Base-by-base conservation (phyloP, 2,113 vertebrate species). In the Phrynocephalus versicolor region DNA sequence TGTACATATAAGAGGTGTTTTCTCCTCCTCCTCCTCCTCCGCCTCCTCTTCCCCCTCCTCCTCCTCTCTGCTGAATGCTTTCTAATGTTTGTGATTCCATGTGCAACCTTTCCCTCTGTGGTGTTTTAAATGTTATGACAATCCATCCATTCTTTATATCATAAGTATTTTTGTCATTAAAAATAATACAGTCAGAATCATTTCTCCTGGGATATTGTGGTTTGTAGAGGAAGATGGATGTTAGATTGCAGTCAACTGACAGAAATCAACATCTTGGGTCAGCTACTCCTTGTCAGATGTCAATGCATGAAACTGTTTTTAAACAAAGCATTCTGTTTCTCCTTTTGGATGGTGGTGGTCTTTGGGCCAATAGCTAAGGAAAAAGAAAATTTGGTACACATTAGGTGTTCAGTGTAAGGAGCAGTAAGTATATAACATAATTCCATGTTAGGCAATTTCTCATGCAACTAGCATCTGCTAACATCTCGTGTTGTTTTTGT, bases 221-320 rank as follows among this genome's bases (percentile, higher is more conserved):
- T 92, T 90, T 82, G 91, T 90, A 83, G 30, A 51, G 57, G 83
- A 82, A 82, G 88, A 41, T 79, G 0, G 18, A 85, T 74, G 6
- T 64, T 27, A 64, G 69, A 71, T 90, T 85, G 86, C 89, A 81
- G 84, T 14, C 55, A 71, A 55, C 74, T 84, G 23, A 16, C 87
- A 89, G 86, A 73, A 92, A 90, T 86, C 86, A 57, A 41, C 41
- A 67, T 90, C 58, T 37, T 7, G 51, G n/a, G 12, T 81, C 73
- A 86, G 35, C 33, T 37, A 81, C 65, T 64, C 80, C 88, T 72
- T 84, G 77, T 45, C 92, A 89, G 84, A 86, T 93, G 85, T 3
- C 45, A 21, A 27, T 87, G 62, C 27, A 33, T 57, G 30, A 27
- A 33, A 30, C 57, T 33, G 30, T 15, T 5, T 33, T 77, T 18